phyloP scores from a whole-genome alignment of 1,140 invertebrate species.

The Panulirus ornatus region DNA sequence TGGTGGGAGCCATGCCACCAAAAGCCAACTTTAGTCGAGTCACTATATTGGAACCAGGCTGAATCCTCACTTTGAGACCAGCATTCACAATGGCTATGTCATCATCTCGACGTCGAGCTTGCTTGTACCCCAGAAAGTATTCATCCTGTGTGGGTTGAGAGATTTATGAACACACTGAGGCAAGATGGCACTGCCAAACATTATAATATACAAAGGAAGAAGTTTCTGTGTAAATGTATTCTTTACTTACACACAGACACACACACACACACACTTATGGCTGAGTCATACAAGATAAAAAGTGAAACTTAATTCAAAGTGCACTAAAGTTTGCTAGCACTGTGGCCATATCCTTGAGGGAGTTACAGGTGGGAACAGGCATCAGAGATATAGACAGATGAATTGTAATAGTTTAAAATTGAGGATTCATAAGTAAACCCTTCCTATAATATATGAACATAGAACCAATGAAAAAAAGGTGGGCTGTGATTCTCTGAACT shows the following conservation, averaged over 20 bases:
- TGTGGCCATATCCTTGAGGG: too few relatives aligned
- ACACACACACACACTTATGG: too few relatives aligned
- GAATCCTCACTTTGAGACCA: slow-evolving; percentile 83
- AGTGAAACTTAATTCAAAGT: too few relatives aligned
- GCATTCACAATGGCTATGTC: slow-evolving; percentile 97
- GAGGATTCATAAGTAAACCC: too few relatives aligned
- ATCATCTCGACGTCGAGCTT: slow-evolving; percentile 93
- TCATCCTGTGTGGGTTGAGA: slow-evolving; percentile 79
- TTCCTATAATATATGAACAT: too few relatives aligned
- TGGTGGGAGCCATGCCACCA: slow-evolving; percentile 95
- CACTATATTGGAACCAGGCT: slow-evolving; percentile 58
- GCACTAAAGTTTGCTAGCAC: too few relatives aligned
- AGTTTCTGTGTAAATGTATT: neutral
- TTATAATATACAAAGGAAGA: neutral
- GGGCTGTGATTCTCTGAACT: too few relatives aligned
- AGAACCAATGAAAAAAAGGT: too few relatives aligned
- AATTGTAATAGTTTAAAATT: too few relatives aligned
- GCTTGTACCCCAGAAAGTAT: slow-evolving; percentile 93
- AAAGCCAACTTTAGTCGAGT: slow-evolving; percentile 81
- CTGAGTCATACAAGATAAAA: too few relatives aligned
- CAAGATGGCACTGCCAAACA: neutral
- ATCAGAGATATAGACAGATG: too few relatives aligned
- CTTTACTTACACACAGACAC: neutral
- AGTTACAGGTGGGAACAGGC: too few relatives aligned
- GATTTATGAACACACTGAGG: neutral